Percentiles rank a stretch among this genome's conserved stretches.
Conservation (phyloP, 1,140 invertebrate genomes). For the Daktulosphaira vitifoliae region DNA sequence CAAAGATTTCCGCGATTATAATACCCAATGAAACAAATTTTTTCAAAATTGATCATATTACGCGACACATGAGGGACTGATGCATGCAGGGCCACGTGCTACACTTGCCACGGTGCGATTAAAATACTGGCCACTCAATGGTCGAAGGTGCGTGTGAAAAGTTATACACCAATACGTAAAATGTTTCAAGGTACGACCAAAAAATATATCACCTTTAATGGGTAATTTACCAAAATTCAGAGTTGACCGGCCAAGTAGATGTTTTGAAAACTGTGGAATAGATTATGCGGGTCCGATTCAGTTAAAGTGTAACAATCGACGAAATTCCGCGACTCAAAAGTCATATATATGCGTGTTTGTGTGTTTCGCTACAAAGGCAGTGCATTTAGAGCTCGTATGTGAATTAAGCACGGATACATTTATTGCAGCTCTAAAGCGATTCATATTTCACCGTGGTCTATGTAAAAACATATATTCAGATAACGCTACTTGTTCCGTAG, state of each 20-base stretch:
- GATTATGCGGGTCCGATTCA: slow-evolving; percentile 6
- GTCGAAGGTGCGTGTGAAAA: neutral
- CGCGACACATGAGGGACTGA: slow-evolving; percentile 10
- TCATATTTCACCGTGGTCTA: slow-evolving; percentile 41
- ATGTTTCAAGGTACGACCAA: neutral
- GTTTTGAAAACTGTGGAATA: slow-evolving; percentile 5
- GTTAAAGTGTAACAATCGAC: neutral
- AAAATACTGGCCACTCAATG: slow-evolving; percentile 21
- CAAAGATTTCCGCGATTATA: slow-evolving; percentile 1
- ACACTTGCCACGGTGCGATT: neutral
- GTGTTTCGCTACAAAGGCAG: slow-evolving; percentile 40
- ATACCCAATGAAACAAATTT: neutral
- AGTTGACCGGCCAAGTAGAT: neutral
- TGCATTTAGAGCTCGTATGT: slow-evolving; percentile 41
- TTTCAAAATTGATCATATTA: slow-evolving; percentile 8
- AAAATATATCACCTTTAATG: slow-evolving; percentile 1
- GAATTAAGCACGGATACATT: slow-evolving; percentile 38
- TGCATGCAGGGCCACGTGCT: slow-evolving; percentile 2
- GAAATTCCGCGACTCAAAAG: slow-evolving; percentile 30
- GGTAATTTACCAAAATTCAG: neutral
- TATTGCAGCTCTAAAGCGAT: slow-evolving; percentile 41
- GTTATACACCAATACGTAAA: slow-evolving; percentile 7
- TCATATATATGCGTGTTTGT: slow-evolving; percentile 40
- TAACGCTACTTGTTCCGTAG: slow-evolving; percentile 44
- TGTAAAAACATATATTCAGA: slow-evolving; percentile 41